Percentiles rank a stretch among this genome's conserved stretches.
These are phyloP conservation scores for Cephalopterus ornatus DNA, from an alignment of 2,113 vertebrate genomes.

Conservation along the genomic window DNA sequence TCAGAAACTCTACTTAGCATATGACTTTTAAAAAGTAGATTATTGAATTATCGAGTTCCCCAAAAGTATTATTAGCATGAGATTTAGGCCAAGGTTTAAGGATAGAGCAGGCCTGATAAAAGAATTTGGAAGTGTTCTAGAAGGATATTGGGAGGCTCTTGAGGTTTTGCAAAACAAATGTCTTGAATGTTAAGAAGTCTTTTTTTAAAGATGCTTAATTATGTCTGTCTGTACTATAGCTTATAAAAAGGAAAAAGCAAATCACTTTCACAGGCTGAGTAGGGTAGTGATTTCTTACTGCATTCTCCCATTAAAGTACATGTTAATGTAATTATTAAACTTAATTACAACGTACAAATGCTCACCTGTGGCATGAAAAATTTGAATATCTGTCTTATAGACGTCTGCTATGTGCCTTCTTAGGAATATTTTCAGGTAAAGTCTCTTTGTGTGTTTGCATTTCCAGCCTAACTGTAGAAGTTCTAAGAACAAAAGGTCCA, in stretches of 20 bases:
- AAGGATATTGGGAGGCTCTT: neutral
- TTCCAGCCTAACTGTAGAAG: slow-evolving; percentile 93
- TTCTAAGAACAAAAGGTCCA: slow-evolving; percentile 87
- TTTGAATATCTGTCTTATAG: neutral
- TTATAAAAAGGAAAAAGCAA: neutral
- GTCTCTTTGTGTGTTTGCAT: neutral
- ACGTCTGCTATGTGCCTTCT: neutral
- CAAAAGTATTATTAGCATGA: neutral
- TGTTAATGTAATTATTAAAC: neutral
- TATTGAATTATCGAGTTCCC: neutral
- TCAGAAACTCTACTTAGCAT: neutral
- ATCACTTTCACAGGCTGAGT: neutral
- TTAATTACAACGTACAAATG: neutral
- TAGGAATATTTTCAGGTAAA: neutral
- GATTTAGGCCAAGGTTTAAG: neutral
- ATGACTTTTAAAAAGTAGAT: neutral
- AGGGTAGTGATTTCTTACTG: neutral
- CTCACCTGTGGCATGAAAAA: neutral
- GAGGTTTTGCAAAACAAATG: neutral
- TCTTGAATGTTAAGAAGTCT: neutral
- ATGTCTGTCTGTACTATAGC: neutral
- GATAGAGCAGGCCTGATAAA: neutral
- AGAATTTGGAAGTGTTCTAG: neutral
- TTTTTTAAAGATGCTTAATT: neutral
- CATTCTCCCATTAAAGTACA: neutral